Percentiles rank a stretch among this genome's conserved stretches.
phyloP scores from a whole-genome alignment of 2,888 invertebrate species.

The Dusona sp. region DNA sequence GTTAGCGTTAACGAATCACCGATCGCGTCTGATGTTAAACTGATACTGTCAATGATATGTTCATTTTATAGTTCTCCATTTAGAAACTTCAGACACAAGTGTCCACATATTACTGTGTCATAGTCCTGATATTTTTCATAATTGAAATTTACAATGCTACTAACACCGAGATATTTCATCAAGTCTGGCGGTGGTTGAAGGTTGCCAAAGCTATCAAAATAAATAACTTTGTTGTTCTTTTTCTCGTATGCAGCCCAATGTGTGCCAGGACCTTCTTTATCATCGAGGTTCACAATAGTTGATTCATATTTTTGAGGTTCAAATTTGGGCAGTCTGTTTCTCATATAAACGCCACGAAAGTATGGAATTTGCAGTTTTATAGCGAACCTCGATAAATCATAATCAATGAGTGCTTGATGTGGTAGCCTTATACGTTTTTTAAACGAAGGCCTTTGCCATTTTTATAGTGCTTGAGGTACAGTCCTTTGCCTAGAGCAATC shows the following conservation, averaged over 20 bases:
- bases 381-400: conserved; percentile 75
- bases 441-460: too few species aligned
- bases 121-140: conserved; percentile 64
- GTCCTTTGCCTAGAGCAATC: too few species aligned
- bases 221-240: conserved; percentile 73
- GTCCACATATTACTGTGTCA: too few species aligned
- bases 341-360: conserved; percentile 79
- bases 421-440: conserved; percentile 74
- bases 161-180: not conserved
- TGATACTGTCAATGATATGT: too few species aligned
- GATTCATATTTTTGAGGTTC: conserved; percentile 26
- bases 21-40: conserved; percentile 24
- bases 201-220: conserved; percentile 82
- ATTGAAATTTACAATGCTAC: conserved; percentile 61
- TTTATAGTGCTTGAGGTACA: conserved; percentile 71
- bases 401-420: conserved; percentile 74
- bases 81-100: too few species aligned
- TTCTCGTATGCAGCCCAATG: conserved; percentile 72
- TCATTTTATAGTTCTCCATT: too few species aligned
- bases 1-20: not conserved
- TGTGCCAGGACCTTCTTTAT: too few species aligned
- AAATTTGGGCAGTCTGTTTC: conserved; percentile 48
- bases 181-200: conserved; percentile 17
- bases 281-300: conserved; percentile 49
- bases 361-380: conserved; percentile 68